A percentile compares a stretch with the other conserved stretches of the same genome.
phyloP scores from a whole-genome alignment of 2,888 invertebrate species.

The Phyto melanocephala region DNA sequence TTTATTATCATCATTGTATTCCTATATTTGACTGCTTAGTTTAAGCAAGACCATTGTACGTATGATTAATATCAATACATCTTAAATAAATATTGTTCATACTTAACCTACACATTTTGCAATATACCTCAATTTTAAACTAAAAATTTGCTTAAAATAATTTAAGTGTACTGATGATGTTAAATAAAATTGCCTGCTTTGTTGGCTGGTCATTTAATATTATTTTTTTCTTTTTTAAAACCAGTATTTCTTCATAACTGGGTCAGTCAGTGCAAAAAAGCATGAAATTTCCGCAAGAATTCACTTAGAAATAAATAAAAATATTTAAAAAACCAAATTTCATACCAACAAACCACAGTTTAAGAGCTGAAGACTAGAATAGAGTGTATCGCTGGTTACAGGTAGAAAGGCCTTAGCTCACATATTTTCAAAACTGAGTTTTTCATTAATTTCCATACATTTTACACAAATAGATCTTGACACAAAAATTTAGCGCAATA shows the following conservation, averaged over 20 bases:
- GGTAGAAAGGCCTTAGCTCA: too few species aligned
- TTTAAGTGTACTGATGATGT: background rate
- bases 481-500: too few species aligned
- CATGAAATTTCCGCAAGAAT: constrained; percentile 38
- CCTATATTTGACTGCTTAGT: too few species aligned
- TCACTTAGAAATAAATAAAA: constrained; percentile 44
- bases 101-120: background rate
- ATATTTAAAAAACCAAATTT: constrained; percentile 17
- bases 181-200: background rate
- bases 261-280: constrained; percentile 40
- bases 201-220: constrained; percentile 1
- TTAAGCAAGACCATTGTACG: background rate
- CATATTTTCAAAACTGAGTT: too few species aligned
- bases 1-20: too few species aligned
- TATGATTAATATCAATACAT: background rate
- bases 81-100: too few species aligned
- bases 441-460: too few species aligned
- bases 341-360: constrained; percentile 6
- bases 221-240: too few species aligned
- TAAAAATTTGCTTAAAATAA: background rate
- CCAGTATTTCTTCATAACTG: constrained; percentile 28
- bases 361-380: constrained; percentile 1
- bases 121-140: background rate
- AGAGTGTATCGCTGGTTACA: too few species aligned
- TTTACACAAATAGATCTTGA: too few species aligned